Percentiles rank a stretch among this genome's conserved stretches.
Evolutionary conservation across 2,797 vertebrate genomes (phyloP).

Genomic region (Sebastes hubbsi): DNA sequence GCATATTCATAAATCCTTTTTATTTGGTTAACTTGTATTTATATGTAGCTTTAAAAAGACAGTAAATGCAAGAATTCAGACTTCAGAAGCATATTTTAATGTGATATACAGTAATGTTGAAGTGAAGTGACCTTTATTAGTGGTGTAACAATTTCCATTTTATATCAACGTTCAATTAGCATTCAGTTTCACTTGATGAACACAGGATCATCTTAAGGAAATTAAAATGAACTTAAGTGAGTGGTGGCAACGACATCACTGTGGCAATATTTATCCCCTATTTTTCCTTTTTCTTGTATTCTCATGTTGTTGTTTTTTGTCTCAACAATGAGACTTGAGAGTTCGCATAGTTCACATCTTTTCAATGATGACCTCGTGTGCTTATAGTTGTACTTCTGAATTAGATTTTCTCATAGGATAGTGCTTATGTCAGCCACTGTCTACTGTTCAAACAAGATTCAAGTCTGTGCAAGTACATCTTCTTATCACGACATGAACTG

Average conservation of each 20-base stretch:
- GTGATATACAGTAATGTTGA: background rate
- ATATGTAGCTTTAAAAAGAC: background rate
- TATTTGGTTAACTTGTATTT: background rate
- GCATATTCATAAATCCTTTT: background rate
- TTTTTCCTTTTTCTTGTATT: background rate
- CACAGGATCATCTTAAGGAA: background rate
- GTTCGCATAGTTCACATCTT: background rate
- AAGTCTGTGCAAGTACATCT: constrained; percentile 15
- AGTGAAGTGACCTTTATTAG: background rate
- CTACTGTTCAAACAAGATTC: background rate
- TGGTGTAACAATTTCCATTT: background rate
- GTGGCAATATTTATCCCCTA: background rate
- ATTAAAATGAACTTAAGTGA: background rate
- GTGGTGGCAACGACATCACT: too few relatives aligned
- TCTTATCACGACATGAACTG: constrained; percentile 5
- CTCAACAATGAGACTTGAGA: background rate
- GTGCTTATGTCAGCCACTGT: background rate
- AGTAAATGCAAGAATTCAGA: background rate
- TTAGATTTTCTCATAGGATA: background rate
- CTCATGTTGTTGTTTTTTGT: background rate
- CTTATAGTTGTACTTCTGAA: background rate
- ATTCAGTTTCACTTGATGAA: background rate
- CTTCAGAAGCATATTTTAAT: background rate
- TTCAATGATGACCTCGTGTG: background rate
- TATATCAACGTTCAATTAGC: background rate